phyloP scores from a whole-genome alignment of 2,113 vertebrate species.

The Poeciliopsis prolifica region DNA sequence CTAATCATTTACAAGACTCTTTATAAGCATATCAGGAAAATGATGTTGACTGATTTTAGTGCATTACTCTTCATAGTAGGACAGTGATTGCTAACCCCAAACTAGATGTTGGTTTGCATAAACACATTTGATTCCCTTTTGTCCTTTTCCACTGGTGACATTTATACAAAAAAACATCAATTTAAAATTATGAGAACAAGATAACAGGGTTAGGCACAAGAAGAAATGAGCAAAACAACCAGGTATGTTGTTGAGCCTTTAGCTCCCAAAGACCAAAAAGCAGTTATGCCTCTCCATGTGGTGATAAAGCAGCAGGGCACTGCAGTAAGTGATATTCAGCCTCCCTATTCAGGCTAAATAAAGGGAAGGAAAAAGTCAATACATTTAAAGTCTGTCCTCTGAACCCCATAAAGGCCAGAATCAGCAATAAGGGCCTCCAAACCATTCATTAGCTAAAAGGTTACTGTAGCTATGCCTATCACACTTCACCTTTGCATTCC shows the following conservation, averaged over 20 bases:
- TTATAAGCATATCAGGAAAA: too few relatives aligned
- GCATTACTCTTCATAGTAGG: too few relatives aligned
- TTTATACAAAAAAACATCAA: background rate
- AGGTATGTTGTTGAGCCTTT: conserved; percentile 8
- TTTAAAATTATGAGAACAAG: background rate
- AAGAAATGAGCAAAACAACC: background rate
- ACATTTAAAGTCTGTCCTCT: conserved; percentile 50
- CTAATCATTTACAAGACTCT: too few relatives aligned
- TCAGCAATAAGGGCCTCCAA: conserved; percentile 42
- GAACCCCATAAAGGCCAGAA: conserved; percentile 54
- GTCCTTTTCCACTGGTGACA: background rate
- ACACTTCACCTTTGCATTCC: conserved; percentile 43
- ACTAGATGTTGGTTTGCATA: background rate
- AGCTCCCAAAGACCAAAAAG: conserved; percentile 13
- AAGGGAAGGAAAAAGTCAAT: conserved; percentile 50
- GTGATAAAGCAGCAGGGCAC: conserved; percentile 15
- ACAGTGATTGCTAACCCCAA: background rate
- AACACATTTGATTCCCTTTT: background rate
- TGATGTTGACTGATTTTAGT: too few relatives aligned
- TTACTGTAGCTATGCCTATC: conserved; percentile 46
- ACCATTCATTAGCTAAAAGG: conserved; percentile 67
- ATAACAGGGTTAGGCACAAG: background rate
- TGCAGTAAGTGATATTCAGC: conserved; percentile 25
- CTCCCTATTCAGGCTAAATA: conserved; percentile 31
- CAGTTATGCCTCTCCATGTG: conserved; percentile 1